Conservation (phyloP, 2,113 vertebrate genomes). For the Motacilla tschutschensis region DNA sequence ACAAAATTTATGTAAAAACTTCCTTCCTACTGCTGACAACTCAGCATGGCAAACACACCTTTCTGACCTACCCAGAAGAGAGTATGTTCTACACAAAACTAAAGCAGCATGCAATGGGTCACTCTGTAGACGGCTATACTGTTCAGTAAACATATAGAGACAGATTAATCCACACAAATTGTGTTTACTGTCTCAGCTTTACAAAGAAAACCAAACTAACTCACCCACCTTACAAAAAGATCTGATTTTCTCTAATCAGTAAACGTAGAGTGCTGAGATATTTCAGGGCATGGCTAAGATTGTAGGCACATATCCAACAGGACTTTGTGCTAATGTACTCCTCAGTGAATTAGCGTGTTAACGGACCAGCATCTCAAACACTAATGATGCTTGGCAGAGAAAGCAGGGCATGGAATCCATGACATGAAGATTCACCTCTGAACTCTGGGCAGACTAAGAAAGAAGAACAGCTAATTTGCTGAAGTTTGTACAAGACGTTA, state of each 20-base stretch:
- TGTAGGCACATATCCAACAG: not conserved
- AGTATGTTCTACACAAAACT: not conserved
- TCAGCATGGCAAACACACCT: not conserved
- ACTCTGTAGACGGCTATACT: not conserved
- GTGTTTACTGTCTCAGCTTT: not conserved
- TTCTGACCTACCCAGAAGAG: not conserved
- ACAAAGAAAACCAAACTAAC: not conserved
- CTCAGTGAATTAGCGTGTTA: not conserved
- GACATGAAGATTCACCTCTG: not conserved
- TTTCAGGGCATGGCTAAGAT: not conserved
- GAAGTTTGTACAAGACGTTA: rapidly evolving
- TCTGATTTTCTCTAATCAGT: not conserved
- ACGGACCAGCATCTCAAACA: not conserved
- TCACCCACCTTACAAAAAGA: not conserved
- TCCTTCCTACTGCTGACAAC: not conserved
- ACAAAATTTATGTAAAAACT: not conserved
- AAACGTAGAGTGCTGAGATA: rapidly evolving
- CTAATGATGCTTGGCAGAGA: not conserved
- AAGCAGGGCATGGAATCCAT: not conserved
- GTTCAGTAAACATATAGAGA: rapidly evolving
- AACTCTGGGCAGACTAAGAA: not conserved
- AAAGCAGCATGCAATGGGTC: not conserved
- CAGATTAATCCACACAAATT: not conserved
- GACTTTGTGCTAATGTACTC: not conserved
- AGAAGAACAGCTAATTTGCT: not conserved